Percentiles rank a stretch among this genome's conserved stretches.
These are phyloP conservation scores for Phragmatobia fuliginosa DNA, from an alignment of 2,888 invertebrate genomes.

Conservation along the genomic window DNA sequence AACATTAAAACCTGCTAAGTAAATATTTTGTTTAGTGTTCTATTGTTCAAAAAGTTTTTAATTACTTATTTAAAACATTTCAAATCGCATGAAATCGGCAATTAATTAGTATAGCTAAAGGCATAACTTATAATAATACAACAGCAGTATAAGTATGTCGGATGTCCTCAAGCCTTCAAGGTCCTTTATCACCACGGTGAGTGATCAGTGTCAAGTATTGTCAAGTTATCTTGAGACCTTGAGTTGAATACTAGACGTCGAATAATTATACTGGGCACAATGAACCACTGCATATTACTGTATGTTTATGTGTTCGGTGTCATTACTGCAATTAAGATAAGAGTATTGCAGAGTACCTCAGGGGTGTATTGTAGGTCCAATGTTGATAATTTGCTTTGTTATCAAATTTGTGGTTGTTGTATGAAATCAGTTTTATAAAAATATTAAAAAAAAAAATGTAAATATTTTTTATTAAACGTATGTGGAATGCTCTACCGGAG, in stretches of 20 bases:
- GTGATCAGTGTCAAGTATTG: conserved; percentile 77
- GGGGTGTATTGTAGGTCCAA: conserved; percentile 38
- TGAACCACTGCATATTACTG: conserved; percentile 54
- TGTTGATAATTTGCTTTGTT: not conserved
- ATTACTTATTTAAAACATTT: not conserved
- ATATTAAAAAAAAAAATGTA: no score
- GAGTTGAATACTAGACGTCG: conserved; percentile 37
- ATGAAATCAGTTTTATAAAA: not conserved
- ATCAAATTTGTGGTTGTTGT: not conserved
- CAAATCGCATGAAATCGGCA: conserved; percentile 38
- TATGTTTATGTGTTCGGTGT: conserved; percentile 33
- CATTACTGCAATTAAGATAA: conserved; percentile 47
- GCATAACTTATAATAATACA: conserved; percentile 48
- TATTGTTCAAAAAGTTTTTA: conserved; percentile 16
- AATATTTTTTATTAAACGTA: no score
- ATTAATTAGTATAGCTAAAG: conserved; percentile 48
- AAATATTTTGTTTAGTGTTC: not conserved
- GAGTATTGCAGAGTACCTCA: conserved; percentile 34
- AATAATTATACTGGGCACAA: conserved; percentile 57
- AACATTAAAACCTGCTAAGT: not conserved
- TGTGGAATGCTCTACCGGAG: no score
- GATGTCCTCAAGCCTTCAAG: conserved; percentile 76
- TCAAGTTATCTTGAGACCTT: conserved; percentile 66
- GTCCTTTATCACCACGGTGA: conserved; percentile 57
- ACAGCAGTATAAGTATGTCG: conserved; percentile 64